Evolutionary conservation across 2,888 invertebrate genomes (phyloP), one percentile per base, ranked within the genome.

Genomic region (Rhagophthalmus giganteus): DNA sequence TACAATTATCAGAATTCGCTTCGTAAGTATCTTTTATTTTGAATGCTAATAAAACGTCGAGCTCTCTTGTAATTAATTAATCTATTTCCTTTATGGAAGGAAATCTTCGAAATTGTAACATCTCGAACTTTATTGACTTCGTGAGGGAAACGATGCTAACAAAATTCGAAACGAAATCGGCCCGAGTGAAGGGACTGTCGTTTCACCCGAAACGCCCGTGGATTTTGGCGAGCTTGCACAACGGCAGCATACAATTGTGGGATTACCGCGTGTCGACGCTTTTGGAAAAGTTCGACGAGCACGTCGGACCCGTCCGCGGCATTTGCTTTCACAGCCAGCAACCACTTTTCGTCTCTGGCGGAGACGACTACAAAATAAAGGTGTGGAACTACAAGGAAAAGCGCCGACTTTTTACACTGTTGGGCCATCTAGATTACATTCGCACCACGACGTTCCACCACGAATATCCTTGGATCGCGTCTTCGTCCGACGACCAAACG

Each of bases 261-360:
- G 99, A 99, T 74, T 99, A 98, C 78, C 93, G 99, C 61, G 98
- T 99, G 97, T 96, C 97, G 74, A 97, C 98, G 2, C 79, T 99
- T 55, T 78, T 99, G 62, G 99, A 99, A 72, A 99, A 98, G 78
- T 99, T 97, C 76, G 99, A 99, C 76, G 99, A 99, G 72, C 99
- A 99, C 72, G 98, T 99, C 75, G 98, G 99, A 4, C 99, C 99
- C 12, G 99, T 99, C 24, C 84, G 99, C 68, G 96, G 99, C 61
- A 94, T 99, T 58, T 94, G 94, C 73, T 99, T 99, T 75, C 99
- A 99, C 74, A 88, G 82, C 66, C 97, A 99, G 70, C 98, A 99
- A 76, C 99, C 99, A 0, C 79, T 99, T 12, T 99, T 99, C 74
- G 99, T 99, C 0, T 98, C 98, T 13, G 99, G 99, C 25, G 99